Conservation (phyloP, 2,797 vertebrate genomes). For the Sarcoramphus papa region DNA sequence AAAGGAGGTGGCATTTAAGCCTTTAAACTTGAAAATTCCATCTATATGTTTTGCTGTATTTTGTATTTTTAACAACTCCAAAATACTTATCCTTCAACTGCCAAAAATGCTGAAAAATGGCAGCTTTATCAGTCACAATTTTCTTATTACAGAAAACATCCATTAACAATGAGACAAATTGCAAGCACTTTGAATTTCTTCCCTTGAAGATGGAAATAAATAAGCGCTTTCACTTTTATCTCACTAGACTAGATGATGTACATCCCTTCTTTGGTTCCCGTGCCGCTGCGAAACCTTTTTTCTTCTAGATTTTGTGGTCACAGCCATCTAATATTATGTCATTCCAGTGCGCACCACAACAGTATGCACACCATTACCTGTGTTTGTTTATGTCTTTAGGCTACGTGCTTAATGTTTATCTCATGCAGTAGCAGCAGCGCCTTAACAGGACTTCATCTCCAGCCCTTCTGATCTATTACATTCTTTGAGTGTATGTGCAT, state of each 20-base stretch:
- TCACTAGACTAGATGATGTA: neutral
- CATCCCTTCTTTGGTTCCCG: neutral
- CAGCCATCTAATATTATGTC: neutral
- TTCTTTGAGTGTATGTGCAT: neutral
- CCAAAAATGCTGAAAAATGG: neutral
- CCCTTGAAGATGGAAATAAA: neutral
- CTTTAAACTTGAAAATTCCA: neutral
- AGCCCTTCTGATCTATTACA: neutral
- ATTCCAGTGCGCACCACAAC: neutral
- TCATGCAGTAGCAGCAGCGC: neutral
- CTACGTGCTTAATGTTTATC: neutral
- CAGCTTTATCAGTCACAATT: neutral
- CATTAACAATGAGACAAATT: neutral
- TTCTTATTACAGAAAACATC: neutral
- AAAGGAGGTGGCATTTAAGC: neutral
- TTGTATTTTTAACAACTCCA: neutral
- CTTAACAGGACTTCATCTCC: neutral
- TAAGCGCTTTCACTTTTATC: neutral
- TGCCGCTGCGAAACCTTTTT: neutral
- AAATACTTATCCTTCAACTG: neutral
- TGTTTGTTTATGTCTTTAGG: neutral
- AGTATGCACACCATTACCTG: neutral
- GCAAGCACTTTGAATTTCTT: neutral
- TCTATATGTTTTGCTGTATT: neutral
- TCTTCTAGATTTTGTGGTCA: neutral